Base-by-base conservation (phyloP, 2,113 vertebrate genomes). In the Vulpes ferrilata region DNA sequence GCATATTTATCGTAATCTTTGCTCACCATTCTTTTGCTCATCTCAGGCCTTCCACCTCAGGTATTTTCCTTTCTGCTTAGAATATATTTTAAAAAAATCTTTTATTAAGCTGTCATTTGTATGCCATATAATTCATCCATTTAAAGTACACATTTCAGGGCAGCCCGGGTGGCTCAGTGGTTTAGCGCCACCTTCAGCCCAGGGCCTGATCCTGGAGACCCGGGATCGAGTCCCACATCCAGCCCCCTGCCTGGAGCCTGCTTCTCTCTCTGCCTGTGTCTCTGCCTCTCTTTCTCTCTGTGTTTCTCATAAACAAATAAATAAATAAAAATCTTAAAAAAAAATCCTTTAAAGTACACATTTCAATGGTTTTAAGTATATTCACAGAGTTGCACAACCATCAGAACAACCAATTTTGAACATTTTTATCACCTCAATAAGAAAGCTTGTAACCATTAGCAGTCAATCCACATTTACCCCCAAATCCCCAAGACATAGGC, bases 31-130 rank as follows among this genome's bases (percentile, higher is more conserved):
- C 35, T 80, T 71, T 93, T 60, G 60, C 23, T 1, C 4, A 43
- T 65, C 48, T 79, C 30, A 20, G 67, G 9, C 23, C 53, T 87
- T 84, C 51, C 62, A 48, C 27, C 22, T 71, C 57, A 82, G 59
- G 27, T 64, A 73, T 62, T 96, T 94, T 96, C n/a, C 38, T 32
- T 84, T 83, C 65, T 57, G 27, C 25, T 55, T 79, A 53, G 74
- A 65, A 35, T 71, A 27, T 4, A 59, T 55, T 64, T 32, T 43
- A 25, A 11, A 12, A 85, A 93, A 74, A 82, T 2, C 23, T 3
- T 96, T 84, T 73, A 60, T 73, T 67, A 69, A 55, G 35, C n/a
- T 85, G 22, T 23, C 60, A 82, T 73, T 85, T 64, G 17, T 22
- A 38, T 51, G 51, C 78, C 32, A 53, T 48, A 57, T 8, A 90